Percentiles rank a stretch among this genome's conserved stretches.
Evolutionary conservation across 1,140 invertebrate species (phyloP).

Genomic region (Portunus trituberculatus): DNA sequence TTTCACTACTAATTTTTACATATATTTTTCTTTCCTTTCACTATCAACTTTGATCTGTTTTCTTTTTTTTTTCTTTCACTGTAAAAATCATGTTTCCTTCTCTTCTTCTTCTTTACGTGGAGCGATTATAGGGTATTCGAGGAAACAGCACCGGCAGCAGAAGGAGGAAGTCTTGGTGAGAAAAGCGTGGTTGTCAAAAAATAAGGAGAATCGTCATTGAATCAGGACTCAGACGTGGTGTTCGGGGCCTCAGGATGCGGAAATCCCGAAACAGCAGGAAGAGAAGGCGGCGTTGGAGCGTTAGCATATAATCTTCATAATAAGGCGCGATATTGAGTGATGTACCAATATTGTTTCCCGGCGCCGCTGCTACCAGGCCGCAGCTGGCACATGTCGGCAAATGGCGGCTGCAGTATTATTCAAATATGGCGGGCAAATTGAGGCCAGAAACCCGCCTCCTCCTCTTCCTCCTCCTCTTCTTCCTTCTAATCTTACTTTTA

Average conservation of each 20-base stretch:
- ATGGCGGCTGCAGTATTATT: slow-evolving; percentile 67
- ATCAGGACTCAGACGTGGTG: not conserved
- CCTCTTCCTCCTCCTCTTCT: not conserved
- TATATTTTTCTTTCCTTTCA: too few relatives aligned
- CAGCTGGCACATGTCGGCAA: slow-evolving; percentile 62
- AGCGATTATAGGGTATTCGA: not conserved
- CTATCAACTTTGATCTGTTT: too few relatives aligned
- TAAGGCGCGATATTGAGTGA: slow-evolving; percentile 66
- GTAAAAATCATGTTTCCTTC: not conserved
- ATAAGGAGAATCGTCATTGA: slow-evolving; percentile 22
- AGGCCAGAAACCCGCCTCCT: slow-evolving; percentile 32
- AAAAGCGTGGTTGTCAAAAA: not conserved
- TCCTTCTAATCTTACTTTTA: not conserved
- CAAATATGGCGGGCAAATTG: slow-evolving; percentile 70
- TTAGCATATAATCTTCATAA: slow-evolving; percentile 64
- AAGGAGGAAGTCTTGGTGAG: not conserved
- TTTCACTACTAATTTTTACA: too few relatives aligned
- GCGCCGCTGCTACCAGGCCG: not conserved
- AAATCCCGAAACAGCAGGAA: not conserved
- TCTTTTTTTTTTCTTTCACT: too few relatives aligned
- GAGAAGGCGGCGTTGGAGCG: not conserved
- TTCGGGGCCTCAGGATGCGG: not conserved
- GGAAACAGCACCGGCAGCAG: not conserved
- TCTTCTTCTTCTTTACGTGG: not conserved
- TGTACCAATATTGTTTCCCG: slow-evolving; percentile 68